These are phyloP conservation scores for Phainopepla nitens DNA, from an alignment of 2,113 vertebrate genomes.

Conservation along the genomic window DNA sequence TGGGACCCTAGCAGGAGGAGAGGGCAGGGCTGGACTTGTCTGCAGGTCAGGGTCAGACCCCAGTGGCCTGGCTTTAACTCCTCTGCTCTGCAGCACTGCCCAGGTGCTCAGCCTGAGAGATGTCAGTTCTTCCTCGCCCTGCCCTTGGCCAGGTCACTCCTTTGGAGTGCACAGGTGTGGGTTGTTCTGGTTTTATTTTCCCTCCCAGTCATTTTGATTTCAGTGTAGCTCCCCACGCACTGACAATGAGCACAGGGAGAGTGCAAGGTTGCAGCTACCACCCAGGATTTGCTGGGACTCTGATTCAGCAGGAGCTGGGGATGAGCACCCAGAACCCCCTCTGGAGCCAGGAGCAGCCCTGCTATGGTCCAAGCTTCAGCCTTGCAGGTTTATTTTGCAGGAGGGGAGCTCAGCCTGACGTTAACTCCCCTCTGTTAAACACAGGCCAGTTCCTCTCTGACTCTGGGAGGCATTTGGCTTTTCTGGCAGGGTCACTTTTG, in stretches of 20 bases:
- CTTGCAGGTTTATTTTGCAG: background rate
- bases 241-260: background rate
- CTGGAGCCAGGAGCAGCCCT: background rate
- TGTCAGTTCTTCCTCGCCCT: fast-evolving
- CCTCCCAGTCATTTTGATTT: background rate
- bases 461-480: background rate
- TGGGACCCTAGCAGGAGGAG: background rate
- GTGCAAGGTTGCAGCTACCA: background rate
- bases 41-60: background rate
- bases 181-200: background rate
- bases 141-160: background rate
- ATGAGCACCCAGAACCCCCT: background rate
- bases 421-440: background rate
- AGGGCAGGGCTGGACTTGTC: background rate
- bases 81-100: background rate
- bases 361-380: background rate
- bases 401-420: background rate
- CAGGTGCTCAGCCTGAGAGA: background rate
- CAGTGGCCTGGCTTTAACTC: background rate
- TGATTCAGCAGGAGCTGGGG: background rate
- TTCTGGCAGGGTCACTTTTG: background rate
- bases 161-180: background rate
- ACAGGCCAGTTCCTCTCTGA: background rate
- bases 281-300: background rate
- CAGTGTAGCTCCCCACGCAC: fast-evolving